A percentile compares a stretch with the other conserved stretches of the same genome.
These are phyloP conservation scores for Chrysolina americana DNA, from an alignment of 2,888 invertebrate genomes.

Conservation along the genomic window DNA sequence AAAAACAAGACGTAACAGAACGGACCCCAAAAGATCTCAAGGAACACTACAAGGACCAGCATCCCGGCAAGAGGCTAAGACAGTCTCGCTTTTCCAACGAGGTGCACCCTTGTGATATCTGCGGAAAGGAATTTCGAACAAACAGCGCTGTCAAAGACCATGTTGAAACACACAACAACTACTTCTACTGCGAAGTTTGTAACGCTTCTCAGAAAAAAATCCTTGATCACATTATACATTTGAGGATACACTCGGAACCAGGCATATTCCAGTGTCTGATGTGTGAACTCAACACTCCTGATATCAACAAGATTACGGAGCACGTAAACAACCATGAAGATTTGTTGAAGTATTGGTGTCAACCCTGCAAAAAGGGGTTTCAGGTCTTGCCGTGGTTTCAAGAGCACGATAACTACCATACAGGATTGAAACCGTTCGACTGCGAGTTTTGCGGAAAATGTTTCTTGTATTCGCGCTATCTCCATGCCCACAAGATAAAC, in stretches of 20 bases:
- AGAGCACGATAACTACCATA: constrained; percentile 75
- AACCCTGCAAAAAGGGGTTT: constrained; percentile 73
- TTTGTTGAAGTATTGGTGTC: constrained; percentile 71
- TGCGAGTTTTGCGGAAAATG: constrained; percentile 73
- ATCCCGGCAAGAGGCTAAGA: constrained; percentile 60
- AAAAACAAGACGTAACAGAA: constrained; percentile 57
- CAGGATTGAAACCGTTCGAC: constrained; percentile 71
- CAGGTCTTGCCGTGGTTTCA: constrained; percentile 73
- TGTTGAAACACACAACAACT: constrained; percentile 66
- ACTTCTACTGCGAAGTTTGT: constrained; percentile 66
- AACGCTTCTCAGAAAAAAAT: constrained; percentile 65
- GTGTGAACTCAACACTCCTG: constrained; percentile 64
- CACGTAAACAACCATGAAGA: constrained; percentile 65
- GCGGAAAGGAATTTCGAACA: constrained; percentile 64
- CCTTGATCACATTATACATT: constrained; percentile 65
- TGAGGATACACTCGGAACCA: constrained; percentile 63
- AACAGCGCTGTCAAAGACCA: constrained; percentile 64
- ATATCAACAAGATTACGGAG: constrained; percentile 63
- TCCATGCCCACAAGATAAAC: constrained; percentile 65
- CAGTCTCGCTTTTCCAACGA: constrained; percentile 56
- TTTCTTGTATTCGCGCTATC: constrained; percentile 68
- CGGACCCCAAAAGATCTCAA: constrained; percentile 58
- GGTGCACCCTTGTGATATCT: constrained; percentile 63
- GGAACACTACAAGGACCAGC: constrained; percentile 59
- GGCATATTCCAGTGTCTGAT: constrained; percentile 64